These are phyloP conservation scores for Rhogogaster chlorosoma DNA, from an alignment of 2,888 invertebrate genomes.

Conservation along the genomic window DNA sequence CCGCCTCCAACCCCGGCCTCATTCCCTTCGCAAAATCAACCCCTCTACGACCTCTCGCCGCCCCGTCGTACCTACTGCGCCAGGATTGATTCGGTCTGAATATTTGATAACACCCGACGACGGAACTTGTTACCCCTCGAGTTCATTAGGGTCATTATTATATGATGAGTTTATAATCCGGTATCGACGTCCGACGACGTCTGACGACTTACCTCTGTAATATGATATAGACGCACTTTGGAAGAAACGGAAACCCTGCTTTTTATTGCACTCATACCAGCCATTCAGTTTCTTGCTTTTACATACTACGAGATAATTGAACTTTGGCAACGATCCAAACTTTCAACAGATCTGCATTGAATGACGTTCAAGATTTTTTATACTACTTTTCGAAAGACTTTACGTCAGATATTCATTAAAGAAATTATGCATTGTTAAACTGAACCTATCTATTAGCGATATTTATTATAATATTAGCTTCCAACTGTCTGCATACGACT, in stretches of 20 bases:
- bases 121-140: constrained; percentile 68
- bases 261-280: background rate
- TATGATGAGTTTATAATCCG: constrained; percentile 59
- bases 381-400: too few relatives aligned
- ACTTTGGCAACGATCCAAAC: too few relatives aligned
- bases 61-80: constrained; percentile 44
- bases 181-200: background rate
- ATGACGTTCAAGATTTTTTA: too few relatives aligned
- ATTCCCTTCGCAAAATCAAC: constrained; percentile 4
- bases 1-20: constrained; percentile 59
- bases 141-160: constrained; percentile 74
- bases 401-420: too few relatives aligned
- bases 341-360: too few relatives aligned
- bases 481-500: too few relatives aligned
- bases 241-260: background rate
- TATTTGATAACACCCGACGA: constrained; percentile 70
- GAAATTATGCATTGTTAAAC: too few relatives aligned
- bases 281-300: background rate
- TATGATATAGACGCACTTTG: background rate
- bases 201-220: background rate
- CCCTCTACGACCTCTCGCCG: constrained; percentile 53
- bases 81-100: constrained; percentile 76
- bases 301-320: too few relatives aligned
- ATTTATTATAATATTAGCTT: too few relatives aligned
- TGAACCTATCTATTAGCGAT: too few relatives aligned